Evolutionary conservation across 2,797 vertebrate species (phyloP).

Genomic region (Chrosomus eos): DNA sequence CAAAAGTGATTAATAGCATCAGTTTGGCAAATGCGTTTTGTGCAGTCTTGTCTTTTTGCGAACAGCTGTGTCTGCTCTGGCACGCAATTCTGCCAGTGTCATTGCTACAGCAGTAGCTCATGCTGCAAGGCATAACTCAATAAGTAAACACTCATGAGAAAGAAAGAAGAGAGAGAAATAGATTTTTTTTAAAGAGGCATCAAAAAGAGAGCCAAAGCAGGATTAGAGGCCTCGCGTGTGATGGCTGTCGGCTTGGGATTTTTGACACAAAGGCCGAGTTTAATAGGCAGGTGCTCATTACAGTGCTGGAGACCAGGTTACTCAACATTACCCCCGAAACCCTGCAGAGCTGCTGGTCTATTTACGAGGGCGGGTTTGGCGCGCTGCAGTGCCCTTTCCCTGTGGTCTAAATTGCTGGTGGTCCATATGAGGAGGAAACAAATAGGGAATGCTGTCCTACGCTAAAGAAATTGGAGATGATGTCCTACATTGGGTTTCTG

Average conservation of each 20-base stretch:
- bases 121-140: slow-evolving; percentile 36
- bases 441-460: slow-evolving; percentile 38
- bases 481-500: slow-evolving; percentile 28
- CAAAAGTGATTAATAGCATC: slow-evolving; percentile 32
- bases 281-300: slow-evolving; percentile 65
- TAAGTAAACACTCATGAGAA: slow-evolving; percentile 41
- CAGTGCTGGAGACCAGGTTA: slow-evolving; percentile 47
- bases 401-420: slow-evolving; percentile 62
- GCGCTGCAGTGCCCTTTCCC: slow-evolving; percentile 32
- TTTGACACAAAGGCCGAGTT: slow-evolving; percentile 48
- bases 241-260: slow-evolving; percentile 40
- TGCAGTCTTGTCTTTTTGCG: slow-evolving; percentile 38
- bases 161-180: slow-evolving; percentile 19
- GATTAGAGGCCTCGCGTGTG: slow-evolving; percentile 52
- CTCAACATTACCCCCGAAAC: slow-evolving; percentile 50
- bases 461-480: slow-evolving; percentile 42
- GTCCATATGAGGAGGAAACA: slow-evolving; percentile 50
- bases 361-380: slow-evolving; percentile 61
- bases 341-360: slow-evolving; percentile 42
- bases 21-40: slow-evolving; percentile 37
- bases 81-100: slow-evolving; percentile 50
- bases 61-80: slow-evolving; percentile 53
- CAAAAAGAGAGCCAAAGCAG: slow-evolving; percentile 40
- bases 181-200: neutral
- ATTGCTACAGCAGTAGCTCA: slow-evolving; percentile 38